These are phyloP conservation scores for Ruditapes philippinarum DNA, from an alignment of 1,140 invertebrate genomes.

Conservation along the genomic window DNA sequence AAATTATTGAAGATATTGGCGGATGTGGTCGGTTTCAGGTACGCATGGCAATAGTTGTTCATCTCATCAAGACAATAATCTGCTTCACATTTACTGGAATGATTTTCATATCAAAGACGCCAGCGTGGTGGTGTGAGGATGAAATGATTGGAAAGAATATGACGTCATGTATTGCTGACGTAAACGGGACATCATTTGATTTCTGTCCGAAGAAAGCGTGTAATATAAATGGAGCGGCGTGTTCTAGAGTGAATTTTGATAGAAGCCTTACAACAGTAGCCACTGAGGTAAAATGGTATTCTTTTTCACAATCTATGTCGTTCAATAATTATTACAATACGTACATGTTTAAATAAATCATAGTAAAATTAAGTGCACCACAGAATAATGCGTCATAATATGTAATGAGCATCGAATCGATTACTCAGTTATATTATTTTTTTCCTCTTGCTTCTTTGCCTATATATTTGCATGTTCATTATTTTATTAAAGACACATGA, in stretches of 20 bases:
- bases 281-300: background rate
- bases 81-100: background rate
- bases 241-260: background rate
- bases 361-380: too few species aligned
- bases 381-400: too few species aligned
- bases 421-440: too few species aligned
- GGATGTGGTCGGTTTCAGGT: constrained; percentile 13
- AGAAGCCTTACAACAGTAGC: background rate
- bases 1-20: constrained; percentile 29
- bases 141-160: background rate
- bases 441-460: too few species aligned
- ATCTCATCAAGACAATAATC: background rate
- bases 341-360: background rate
- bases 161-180: background rate
- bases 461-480: too few species aligned
- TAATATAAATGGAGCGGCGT: background rate
- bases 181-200: background rate
- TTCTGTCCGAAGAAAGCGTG: background rate
- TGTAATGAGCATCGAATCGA: too few species aligned
- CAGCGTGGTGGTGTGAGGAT: background rate
- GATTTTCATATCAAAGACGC: background rate
- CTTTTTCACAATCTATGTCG: background rate
- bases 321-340: background rate
- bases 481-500: too few species aligned
- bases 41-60: background rate